Percentiles rank a stretch among this genome's conserved stretches.
These are phyloP conservation scores for Eurois occulta DNA, from an alignment of 2,888 invertebrate genomes.

Conservation along the genomic window DNA sequence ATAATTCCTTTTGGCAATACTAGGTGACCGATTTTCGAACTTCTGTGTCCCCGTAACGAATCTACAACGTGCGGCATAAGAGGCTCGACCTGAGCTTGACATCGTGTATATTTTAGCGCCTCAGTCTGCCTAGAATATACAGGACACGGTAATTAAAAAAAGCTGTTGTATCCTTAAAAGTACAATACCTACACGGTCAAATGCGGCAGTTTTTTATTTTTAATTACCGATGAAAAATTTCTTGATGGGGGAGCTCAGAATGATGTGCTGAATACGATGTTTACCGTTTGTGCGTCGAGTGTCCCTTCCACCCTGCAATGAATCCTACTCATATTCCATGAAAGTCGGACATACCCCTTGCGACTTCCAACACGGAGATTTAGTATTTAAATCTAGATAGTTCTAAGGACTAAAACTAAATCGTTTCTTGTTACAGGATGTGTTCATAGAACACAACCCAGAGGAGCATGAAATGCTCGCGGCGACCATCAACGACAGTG, in stretches of 20 bases:
- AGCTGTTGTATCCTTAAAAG: no score
- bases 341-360: background rate
- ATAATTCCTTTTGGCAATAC: background rate
- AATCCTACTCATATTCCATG: background rate
- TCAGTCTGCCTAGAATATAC: background rate
- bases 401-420: background rate
- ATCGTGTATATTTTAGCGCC: background rate
- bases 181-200: no score
- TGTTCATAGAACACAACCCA: slow-evolving; percentile 79
- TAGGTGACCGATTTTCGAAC: background rate
- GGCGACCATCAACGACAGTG: slow-evolving; percentile 76
- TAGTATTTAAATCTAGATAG: background rate
- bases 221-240: no score
- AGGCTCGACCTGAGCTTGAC: background rate
- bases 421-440: slow-evolving; percentile 75
- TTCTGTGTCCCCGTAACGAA: background rate
- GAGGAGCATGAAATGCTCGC: slow-evolving; percentile 79
- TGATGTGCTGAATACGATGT: no score
- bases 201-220: no score
- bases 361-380: background rate
- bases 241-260: no score
- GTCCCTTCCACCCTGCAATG: no score
- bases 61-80: background rate
- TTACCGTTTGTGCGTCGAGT: no score
- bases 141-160: no score